Evolutionary conservation across 2,113 vertebrate species (phyloP).

Genomic region (Casuarius casuarius): DNA sequence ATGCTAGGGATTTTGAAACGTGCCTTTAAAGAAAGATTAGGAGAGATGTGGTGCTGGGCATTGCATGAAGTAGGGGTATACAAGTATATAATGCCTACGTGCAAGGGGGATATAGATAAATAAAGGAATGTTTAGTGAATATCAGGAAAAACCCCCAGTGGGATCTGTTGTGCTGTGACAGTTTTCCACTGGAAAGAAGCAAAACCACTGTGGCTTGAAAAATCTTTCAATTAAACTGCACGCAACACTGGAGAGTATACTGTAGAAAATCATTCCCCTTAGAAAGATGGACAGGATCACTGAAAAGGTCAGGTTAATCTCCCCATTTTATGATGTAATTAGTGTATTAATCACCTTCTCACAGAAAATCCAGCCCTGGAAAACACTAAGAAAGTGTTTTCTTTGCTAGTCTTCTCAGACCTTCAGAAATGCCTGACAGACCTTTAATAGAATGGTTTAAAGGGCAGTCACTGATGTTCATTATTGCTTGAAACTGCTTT

Average conservation of each 20-base stretch:
- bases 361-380: background rate
- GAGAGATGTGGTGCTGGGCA: background rate
- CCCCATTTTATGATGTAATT: background rate
- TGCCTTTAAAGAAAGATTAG: background rate
- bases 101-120: background rate
- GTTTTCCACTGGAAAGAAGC: background rate
- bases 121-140: background rate
- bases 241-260: background rate
- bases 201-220: background rate
- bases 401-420: background rate
- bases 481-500: background rate
- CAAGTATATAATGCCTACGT: accelerated
- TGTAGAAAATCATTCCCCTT: background rate
- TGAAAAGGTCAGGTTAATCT: background rate
- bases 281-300: background rate
- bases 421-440: background rate
- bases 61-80: background rate
- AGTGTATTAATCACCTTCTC: background rate
- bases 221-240: background rate
- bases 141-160: background rate
- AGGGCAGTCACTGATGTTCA: background rate
- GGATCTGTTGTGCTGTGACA: background rate
- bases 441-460: background rate
- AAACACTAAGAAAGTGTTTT: background rate
- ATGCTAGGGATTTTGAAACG: background rate